Base-by-base conservation (phyloP, 2,113 vertebrate genomes). In the Macroglossus sobrinus region DNA sequence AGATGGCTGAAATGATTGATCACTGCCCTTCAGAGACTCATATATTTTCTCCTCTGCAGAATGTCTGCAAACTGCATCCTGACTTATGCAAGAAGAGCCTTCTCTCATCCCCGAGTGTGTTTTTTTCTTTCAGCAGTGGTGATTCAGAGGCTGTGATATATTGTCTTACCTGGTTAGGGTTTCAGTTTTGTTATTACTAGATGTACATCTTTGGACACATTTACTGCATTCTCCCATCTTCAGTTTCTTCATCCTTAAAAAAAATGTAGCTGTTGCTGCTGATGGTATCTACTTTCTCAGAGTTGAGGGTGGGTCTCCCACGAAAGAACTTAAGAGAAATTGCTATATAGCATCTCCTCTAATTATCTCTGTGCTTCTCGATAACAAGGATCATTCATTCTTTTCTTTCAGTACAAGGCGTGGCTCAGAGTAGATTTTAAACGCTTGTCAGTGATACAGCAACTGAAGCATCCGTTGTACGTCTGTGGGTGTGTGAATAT, bases 1-100 rank as follows among this genome's bases (percentile, higher is more conserved):
- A 7, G n/a, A 43, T 91, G 88, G 57, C 74, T 53, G 82, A 74
- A 55, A 53, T 94, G 93, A 96, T 81, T 85, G 95, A 95, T 96
- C 61, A 86, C 68, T 30, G 63, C 63, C 85, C 95, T 96, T 81
- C 59, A 68, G 93, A 84, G 76, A 40, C 81, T 57, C 28, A 0
- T 18, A 4, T 8, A 21, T 89, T 78, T 81, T 93, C 68, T 74
- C 66, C 81, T 93, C 38, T 59, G 33, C n/a, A 79, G 38, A 91
- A n/a, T n/a, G 28, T 79, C 75, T 90, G 63, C 63, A 50, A 43
- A 43, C 45, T 22, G 59, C 16, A 53, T n/a, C 66, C 78, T 33
- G 18, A 24, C 28, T 35, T 40, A n/a, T 18, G 33, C 47, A 69
- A 45, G 24, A 53, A 71, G 55, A 92, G 38, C 43, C 45, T 18